A percentile compares a stretch with the other conserved stretches of the same genome.
phyloP scores from a whole-genome alignment of 2,797 vertebrate genomes.

The Cynopterus sphinx region DNA sequence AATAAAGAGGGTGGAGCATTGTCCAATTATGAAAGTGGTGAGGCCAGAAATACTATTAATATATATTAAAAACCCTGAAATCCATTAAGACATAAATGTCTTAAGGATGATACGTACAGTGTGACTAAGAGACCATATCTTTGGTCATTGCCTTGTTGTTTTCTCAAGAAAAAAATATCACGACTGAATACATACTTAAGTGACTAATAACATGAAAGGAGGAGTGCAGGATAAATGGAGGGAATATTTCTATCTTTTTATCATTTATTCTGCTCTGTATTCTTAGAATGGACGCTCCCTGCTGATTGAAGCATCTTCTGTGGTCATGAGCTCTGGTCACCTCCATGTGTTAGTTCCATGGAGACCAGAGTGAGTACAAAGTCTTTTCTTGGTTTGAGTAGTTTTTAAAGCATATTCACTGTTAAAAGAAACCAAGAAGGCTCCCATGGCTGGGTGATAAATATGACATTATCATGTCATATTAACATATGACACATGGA shows the following conservation, averaged over 20 bases:
- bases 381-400: no score
- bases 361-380: not conserved
- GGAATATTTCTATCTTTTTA: not conserved
- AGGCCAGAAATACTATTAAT: not conserved
- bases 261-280: not conserved
- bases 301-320: not conserved
- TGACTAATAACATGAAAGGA: not conserved
- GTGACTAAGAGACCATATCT: not conserved
- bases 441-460: not conserved
- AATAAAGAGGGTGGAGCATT: not conserved
- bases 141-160: not conserved
- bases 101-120: not conserved
- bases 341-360: rapidly evolving
- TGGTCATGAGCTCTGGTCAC: rapidly evolving
- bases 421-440: not conserved
- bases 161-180: not conserved
- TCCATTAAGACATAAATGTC: not conserved
- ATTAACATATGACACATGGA: not conserved
- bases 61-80: not conserved
- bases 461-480: not conserved
- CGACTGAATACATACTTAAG: not conserved
- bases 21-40: not conserved
- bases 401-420: not conserved
- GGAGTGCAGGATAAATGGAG: not conserved
- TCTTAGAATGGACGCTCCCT: rapidly evolving